Percentiles rank a stretch among this genome's conserved stretches.
Conservation (phyloP, 1,140 invertebrate genomes). For the Mycetomoellerius zeteki region DNA sequence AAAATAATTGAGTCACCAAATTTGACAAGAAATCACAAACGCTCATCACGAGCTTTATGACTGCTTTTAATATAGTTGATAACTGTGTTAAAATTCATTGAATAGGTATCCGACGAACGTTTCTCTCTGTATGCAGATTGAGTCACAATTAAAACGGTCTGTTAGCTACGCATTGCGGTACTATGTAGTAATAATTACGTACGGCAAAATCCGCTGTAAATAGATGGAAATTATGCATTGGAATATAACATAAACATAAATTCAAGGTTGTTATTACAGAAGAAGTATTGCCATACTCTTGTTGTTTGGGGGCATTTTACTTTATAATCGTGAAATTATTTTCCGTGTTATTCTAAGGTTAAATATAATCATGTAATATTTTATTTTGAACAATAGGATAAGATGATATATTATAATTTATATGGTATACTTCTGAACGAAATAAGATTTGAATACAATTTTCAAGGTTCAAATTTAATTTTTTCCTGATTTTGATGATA, state of each 20-base stretch:
- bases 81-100: conserved; percentile 28
- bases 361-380: background rate
- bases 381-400: background rate
- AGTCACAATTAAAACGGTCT: conserved; percentile 1
- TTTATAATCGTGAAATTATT: background rate
- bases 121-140: conserved; percentile 41
- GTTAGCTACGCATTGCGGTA: background rate
- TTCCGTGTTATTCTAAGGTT: too few species aligned
- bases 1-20: background rate
- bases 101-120: background rate
- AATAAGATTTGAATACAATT: too few species aligned
- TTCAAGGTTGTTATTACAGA: background rate
- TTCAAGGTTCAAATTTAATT: too few species aligned
- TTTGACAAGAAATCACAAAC: background rate
- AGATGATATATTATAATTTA: too few species aligned
- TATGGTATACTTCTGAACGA: too few species aligned
- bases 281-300: background rate
- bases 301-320: background rate
- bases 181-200: background rate
- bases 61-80: conserved; percentile 1
- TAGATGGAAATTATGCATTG: background rate
- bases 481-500: too few species aligned
- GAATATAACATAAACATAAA: background rate
- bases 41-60: background rate
- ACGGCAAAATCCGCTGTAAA: conserved; percentile 5